Percentiles rank a stretch among this genome's conserved stretches.
phyloP scores from a whole-genome alignment of 2,797 vertebrate species.

The Phrynocephalus guinanensis region DNA sequence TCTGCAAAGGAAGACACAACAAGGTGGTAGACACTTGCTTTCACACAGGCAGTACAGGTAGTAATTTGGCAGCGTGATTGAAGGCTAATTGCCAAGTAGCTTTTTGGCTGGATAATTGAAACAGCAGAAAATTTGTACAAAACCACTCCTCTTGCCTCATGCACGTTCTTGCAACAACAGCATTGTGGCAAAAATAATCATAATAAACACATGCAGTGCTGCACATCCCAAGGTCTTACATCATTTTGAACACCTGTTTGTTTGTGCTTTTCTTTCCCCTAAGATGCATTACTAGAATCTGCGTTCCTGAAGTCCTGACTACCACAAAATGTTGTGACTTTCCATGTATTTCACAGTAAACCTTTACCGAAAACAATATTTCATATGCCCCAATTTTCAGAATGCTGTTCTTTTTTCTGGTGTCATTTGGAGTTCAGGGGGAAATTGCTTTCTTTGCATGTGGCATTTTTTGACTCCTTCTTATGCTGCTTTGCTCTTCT shows the following conservation, averaged over 20 bases:
- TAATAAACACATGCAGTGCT: conserved; percentile 11
- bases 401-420: background rate
- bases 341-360: background rate
- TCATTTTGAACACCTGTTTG: conserved; percentile 12
- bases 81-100: background rate
- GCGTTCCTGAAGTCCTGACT: background rate
- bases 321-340: background rate
- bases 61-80: background rate
- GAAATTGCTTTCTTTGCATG: background rate
- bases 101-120: conserved; percentile 26
- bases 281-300: background rate
- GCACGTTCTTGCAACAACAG: conserved; percentile 1
- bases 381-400: background rate
- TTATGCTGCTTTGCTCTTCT: background rate
- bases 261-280: background rate
- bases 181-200: conserved; percentile 14
- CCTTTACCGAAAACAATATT: background rate
- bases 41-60: background rate
- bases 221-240: conserved; percentile 14
- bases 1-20: background rate
- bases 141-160: conserved; percentile 2
- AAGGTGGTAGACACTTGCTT: background rate
- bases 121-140: conserved; percentile 4
- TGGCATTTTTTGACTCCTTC: background rate
- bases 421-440: background rate